Evolutionary conservation across 2,797 vertebrate genomes (phyloP), one percentile per base, ranked within the genome.

Genomic region (Oreortyx pictus): DNA sequence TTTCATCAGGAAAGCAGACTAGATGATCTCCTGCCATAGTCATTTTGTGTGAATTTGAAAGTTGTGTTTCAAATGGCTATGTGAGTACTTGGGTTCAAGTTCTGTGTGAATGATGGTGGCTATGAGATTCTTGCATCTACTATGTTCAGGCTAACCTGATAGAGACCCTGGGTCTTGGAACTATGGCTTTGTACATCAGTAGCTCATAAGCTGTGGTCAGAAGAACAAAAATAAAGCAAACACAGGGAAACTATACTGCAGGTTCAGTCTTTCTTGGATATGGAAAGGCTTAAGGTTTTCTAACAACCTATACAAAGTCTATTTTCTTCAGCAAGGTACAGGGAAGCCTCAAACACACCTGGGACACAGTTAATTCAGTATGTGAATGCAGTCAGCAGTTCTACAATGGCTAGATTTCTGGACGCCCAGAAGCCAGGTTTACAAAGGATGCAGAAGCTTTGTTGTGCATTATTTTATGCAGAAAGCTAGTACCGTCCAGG

Each of bases 401-500:
- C n/a, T 57, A 20, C 37, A 29, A 4, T 6, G 22, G 23, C 14
- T 47, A 5, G 11, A 67, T 77, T 88, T 77, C 19, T 73, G 39
- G 22, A 15, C 22, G 35, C 19, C 4, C 5, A 7, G 18, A 35
- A 72, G 20, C 9, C 15, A 29, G 13, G 5, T 62, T 86, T 79
- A 52, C 5, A n/a, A 66, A 61, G 6, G 7, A 29, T 62, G 10
- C 7, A 65, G 44, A 39, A 77, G 60, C 3, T 25, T 31, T 78
- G 29, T 19, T 31, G 18, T 62, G 31, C 2, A 5, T 27, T 2
- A 0, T 82, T 79, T 27, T 8, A 11, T 1, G 0, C 0, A 4
- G 31, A 33, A 71, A 78, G 9, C 7, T 27, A 10, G 4, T 16
- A 54, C 7, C 14, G 20, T 67, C 23, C 24, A n/a, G 14, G 18